Base-by-base conservation (phyloP, 2,113 vertebrate genomes). In the Cricetomys ansorgei region DNA sequence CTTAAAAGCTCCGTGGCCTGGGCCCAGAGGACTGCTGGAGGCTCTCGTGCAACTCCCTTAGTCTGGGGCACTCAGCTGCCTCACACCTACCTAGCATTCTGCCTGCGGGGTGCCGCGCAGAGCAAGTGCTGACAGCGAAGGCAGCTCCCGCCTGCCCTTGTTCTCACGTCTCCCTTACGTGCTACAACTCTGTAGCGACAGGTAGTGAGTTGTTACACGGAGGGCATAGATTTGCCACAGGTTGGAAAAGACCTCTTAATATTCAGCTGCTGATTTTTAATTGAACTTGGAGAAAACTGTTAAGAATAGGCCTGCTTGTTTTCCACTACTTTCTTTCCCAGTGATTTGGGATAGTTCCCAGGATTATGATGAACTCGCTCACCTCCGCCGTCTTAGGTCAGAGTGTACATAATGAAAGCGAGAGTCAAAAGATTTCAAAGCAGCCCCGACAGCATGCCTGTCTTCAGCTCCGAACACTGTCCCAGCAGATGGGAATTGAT, bases 151-250 rank as follows among this genome's bases (percentile, higher is more conserved):
- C 40, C 0, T 97, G 95, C 93, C 81, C 15, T 91, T 57, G 40
- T 80, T 98, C 98, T 97, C 96, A 92, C 85, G 98, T 94, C 86
- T 97, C 88, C 88, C 89, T 97, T 96, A 95, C 67, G 88, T 98
- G 91, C 94, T 94, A 92, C 90, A 97, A 86, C 97, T 98, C 97
- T 96, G 96, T 96, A 97, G 97, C 96, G 94, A 84, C 89, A 94
- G 92, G 91, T 90, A 98, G 86, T 95, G 55, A 62, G 96, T 95
- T 97, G 89, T 97, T 96, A 95, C 0, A 96, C 88, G 67, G 96
- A 97, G 96, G 96, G 75, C 92, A 72, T 95, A 95, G 91, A 91
- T 79, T 86, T 34, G 27, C 45, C 8, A 62, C 37, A 87, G 55
- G 19, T 79, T 89, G 50, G 55, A 62, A 92, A 95, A 94, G 5